phyloP scores from a whole-genome alignment of 2,797 vertebrate species.

The Mallotus villosus region DNA sequence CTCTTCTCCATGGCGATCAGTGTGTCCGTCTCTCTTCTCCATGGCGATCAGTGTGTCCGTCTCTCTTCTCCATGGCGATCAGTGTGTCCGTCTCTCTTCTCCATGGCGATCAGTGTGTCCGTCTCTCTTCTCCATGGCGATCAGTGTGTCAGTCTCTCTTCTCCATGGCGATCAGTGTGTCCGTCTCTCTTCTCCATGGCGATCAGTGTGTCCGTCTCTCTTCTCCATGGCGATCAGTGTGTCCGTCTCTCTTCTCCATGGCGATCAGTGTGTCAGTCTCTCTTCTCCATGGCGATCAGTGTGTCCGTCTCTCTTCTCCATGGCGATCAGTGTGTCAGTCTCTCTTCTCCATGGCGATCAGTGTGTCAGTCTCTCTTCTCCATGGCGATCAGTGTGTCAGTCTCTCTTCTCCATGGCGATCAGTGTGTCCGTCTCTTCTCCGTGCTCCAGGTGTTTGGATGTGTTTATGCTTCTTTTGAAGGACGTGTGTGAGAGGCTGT shows the following conservation, averaged over 20 bases:
- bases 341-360: slow-evolving; percentile 5
- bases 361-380: slow-evolving; percentile 7
- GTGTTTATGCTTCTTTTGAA: slow-evolving; percentile 30
- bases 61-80: neutral
- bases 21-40: slow-evolving; percentile 7
- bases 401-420: too few relatives aligned
- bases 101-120: slow-evolving; percentile 7
- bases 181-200: too few relatives aligned
- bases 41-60: slow-evolving; percentile 7
- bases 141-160: slow-evolving; percentile 10
- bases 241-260: slow-evolving; percentile 10
- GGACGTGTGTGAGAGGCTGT: slow-evolving; percentile 38
- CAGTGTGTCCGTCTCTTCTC: too few relatives aligned
- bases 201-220: slow-evolving; percentile 9
- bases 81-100: slow-evolving; percentile 10
- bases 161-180: too few relatives aligned
- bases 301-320: too few relatives aligned
- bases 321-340: slow-evolving; percentile 9
- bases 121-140: neutral
- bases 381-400: slow-evolving; percentile 7
- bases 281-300: too few relatives aligned
- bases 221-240: slow-evolving; percentile 1
- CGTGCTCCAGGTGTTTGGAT: slow-evolving; percentile 22
- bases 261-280: slow-evolving; percentile 5
- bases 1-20: slow-evolving; percentile 2